phyloP scores from a whole-genome alignment of 1,140 invertebrate species.

The Gryon sp. region DNA sequence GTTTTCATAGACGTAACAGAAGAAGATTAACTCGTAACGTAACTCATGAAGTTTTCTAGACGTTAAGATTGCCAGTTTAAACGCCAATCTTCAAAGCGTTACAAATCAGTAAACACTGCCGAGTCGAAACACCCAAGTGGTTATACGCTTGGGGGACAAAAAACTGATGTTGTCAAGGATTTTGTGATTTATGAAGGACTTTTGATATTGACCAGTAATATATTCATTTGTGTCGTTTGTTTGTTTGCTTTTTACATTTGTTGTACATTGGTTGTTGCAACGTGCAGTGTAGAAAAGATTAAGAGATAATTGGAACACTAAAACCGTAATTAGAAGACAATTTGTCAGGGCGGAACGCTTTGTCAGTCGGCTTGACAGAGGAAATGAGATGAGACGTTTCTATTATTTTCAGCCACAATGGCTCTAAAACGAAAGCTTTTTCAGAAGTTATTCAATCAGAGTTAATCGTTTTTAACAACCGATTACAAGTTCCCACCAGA shows the following conservation, averaged over 20 bases:
- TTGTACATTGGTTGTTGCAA: background rate
- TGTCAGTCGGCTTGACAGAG: constrained; percentile 6
- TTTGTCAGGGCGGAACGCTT: constrained; percentile 10
- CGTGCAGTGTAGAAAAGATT: background rate
- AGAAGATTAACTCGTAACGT: constrained; percentile 21
- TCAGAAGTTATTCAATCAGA: background rate
- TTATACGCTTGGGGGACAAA: background rate
- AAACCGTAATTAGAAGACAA: constrained; percentile 15
- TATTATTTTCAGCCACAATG: background rate
- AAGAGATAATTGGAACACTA: constrained; percentile 15
- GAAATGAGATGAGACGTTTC: constrained; percentile 11
- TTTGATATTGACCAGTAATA: too few relatives aligned
- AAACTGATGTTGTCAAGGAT: background rate
- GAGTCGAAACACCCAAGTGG: constrained; percentile 3
- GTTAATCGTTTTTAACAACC: background rate
- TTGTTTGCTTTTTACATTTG: background rate
- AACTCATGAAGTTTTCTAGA: constrained; percentile 20
- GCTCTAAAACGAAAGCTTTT: background rate
- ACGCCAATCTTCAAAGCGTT: constrained; percentile 1
- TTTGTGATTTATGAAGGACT: constrained; percentile 3
- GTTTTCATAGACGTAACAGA: constrained; percentile 22
- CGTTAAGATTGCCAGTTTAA: constrained; percentile 1
- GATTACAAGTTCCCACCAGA: background rate
- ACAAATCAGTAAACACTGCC: constrained; percentile 20
- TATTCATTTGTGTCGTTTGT: background rate